A percentile compares a stretch with the other conserved stretches of the same genome.
These are phyloP conservation scores for Serranus cabrilla DNA, from an alignment of 2,797 vertebrate species.

Conservation along the genomic window DNA sequence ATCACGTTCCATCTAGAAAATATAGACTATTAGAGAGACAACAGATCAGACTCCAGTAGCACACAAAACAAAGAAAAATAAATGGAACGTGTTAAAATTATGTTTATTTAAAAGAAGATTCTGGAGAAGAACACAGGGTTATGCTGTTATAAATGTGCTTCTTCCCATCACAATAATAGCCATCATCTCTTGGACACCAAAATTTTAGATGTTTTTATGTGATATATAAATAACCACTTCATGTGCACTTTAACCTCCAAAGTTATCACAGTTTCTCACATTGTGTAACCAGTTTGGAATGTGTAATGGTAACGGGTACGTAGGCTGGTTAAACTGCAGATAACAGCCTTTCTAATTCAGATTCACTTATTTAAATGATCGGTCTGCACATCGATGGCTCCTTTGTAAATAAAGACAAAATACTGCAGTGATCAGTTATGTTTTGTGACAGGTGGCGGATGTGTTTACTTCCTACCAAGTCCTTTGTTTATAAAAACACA, in stretches of 20 bases:
- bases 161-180: conserved; percentile 41
- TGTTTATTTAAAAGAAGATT: conserved; percentile 77
- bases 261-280: conserved; percentile 21
- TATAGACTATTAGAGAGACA: not conserved
- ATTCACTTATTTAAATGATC: conserved; percentile 1
- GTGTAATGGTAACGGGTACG: not conserved
- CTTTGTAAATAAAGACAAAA: conserved; percentile 23
- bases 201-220: conserved; percentile 19
- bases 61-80: conserved; percentile 39
- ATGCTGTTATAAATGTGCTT: conserved; percentile 29
- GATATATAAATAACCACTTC: conserved; percentile 16
- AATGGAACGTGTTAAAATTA: conserved; percentile 64
- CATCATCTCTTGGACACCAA: conserved; percentile 50
- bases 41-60: conserved; percentile 14
- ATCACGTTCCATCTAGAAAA: conserved; percentile 16
- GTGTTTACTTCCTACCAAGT: conserved; percentile 19
- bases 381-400: conserved; percentile 22
- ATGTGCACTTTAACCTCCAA: not conserved
- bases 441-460: not conserved
- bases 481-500: conserved; percentile 49
- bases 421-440: conserved; percentile 13
- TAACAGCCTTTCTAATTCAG: conserved; percentile 9
- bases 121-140: conserved; percentile 58
- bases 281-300: conserved; percentile 18
- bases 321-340: not conserved